A percentile compares a stretch with the other conserved stretches of the same genome.
Evolutionary conservation across 1,140 invertebrate species (phyloP).

Genomic region (Tachypleus tridentatus): DNA sequence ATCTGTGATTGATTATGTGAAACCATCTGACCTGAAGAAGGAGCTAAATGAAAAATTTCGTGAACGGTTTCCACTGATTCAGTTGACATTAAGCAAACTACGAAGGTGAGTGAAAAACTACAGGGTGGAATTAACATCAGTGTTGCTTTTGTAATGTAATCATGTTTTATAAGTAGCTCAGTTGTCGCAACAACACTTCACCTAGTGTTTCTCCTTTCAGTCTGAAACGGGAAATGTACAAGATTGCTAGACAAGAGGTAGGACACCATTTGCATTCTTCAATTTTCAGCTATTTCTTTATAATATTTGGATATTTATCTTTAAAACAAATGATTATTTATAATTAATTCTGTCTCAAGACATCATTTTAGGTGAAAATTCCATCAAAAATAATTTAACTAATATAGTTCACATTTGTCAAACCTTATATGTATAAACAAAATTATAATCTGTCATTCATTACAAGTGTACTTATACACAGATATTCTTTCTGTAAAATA

Average conservation of each 20-base stretch:
- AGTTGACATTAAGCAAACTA: conserved; percentile 87
- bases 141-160: too few species aligned
- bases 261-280: not conserved
- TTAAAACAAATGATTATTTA: too few species aligned
- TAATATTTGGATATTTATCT: not conserved
- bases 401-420: too few species aligned
- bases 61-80: conserved; percentile 86
- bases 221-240: conserved; percentile 87
- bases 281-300: not conserved
- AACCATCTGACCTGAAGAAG: conserved; percentile 87
- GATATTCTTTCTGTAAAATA: too few species aligned
- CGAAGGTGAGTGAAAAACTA: conserved; percentile 53
- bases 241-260: conserved; percentile 73
- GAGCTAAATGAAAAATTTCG: conserved; percentile 94
- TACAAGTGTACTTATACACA: too few species aligned
- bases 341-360: too few species aligned
- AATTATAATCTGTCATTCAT: too few species aligned
- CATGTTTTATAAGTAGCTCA: too few species aligned
- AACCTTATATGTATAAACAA: too few species aligned
- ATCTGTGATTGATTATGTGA: conserved; percentile 93
- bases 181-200: not conserved
- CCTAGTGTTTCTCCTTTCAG: conserved; percentile 39
- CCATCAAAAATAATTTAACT: too few species aligned
- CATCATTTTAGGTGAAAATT: too few species aligned
- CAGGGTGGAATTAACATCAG: too few species aligned